Evolutionary conservation across 2,113 vertebrate species (phyloP).

Genomic region (Podarcis raffonei): DNA sequence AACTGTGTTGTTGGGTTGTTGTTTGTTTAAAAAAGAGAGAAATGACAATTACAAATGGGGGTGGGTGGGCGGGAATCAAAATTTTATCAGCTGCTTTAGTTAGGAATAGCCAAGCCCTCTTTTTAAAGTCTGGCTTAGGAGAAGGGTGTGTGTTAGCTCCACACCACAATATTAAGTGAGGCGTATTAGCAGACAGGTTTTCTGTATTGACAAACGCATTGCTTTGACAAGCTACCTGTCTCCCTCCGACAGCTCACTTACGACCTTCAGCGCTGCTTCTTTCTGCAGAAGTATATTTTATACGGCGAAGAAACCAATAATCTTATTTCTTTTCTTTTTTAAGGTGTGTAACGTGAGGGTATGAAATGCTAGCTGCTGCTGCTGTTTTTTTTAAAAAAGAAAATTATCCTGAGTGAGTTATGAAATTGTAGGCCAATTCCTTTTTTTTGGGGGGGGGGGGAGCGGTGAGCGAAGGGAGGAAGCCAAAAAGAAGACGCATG

Average conservation of each 20-base stretch:
- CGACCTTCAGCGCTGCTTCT: neutral
- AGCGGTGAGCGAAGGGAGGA: neutral
- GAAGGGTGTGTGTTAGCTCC: neutral
- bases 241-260: neutral
- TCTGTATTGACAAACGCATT: neutral
- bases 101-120: neutral
- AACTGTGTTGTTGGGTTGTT: neutral
- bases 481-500: neutral
- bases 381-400: neutral
- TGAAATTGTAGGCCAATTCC: neutral
- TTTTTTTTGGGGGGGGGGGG: too few species aligned
- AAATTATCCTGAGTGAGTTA: neutral
- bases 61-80: neutral
- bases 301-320: neutral
- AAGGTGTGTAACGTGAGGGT: neutral
- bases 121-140: neutral
- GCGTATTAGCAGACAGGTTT: neutral
- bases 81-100: neutral
- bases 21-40: neutral
- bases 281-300: neutral
- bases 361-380: neutral
- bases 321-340: neutral
- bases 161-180: neutral
- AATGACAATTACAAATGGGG: neutral
- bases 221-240: neutral